phyloP scores from a whole-genome alignment of 2,113 vertebrate species.

The Phocoena phocoena region DNA sequence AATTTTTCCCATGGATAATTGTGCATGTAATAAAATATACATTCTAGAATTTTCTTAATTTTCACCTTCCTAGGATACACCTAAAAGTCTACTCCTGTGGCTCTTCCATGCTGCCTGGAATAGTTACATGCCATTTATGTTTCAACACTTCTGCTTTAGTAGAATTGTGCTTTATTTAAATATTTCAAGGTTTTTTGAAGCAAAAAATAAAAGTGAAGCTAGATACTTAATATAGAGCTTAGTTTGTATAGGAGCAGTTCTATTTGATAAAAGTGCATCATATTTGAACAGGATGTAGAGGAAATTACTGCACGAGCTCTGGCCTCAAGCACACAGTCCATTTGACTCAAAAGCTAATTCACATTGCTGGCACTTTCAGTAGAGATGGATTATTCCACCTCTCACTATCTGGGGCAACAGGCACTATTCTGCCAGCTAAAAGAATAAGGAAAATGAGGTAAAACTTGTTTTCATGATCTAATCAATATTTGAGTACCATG shows the following conservation, averaged over 20 bases:
- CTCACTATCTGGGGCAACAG: background rate
- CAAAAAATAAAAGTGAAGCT: background rate
- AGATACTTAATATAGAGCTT: background rate
- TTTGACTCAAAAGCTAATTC: conserved; percentile 30
- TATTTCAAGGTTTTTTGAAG: background rate
- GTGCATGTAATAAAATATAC: background rate
- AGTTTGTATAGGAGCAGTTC: background rate
- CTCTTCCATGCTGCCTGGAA: background rate
- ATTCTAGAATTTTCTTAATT: background rate
- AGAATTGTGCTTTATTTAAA: background rate
- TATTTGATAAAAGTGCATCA: background rate
- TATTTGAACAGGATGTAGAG: conserved; percentile 57
- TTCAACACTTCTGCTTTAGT: background rate
- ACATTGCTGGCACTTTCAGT: conserved; percentile 21
- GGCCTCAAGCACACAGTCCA: background rate
- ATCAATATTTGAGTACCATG: background rate
- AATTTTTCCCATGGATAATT: background rate
- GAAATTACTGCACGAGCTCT: background rate
- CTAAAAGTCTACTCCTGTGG: background rate
- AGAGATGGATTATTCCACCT: conserved; percentile 50
- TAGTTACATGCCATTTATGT: background rate
- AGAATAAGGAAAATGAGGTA: conserved; percentile 65
- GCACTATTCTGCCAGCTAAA: background rate
- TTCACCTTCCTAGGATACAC: background rate
- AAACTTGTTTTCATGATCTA: conserved; percentile 15